Conservation (phyloP, 2,113 vertebrate genomes). For the Microtus richardsoni region DNA sequence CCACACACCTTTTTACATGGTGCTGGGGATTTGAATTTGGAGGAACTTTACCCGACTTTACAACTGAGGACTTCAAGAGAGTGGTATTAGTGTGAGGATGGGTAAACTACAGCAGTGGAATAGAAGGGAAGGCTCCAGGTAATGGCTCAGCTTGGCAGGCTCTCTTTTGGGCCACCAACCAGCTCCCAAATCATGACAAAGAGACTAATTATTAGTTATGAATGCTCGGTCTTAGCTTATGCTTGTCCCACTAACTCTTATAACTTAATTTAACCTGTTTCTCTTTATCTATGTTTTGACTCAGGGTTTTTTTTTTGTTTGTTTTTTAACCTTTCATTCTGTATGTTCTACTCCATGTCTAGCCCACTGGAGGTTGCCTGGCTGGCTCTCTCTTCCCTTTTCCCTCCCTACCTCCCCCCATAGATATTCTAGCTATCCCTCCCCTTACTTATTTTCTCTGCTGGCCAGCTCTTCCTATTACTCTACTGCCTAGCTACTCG, state of each 20-base stretch:
- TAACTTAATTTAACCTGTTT: not conserved
- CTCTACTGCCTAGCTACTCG: not conserved
- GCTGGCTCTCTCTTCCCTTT: too few species aligned
- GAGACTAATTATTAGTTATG: not conserved
- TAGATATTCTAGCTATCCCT: too few species aligned
- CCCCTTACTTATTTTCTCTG: too few species aligned
- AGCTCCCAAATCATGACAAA: not conserved
- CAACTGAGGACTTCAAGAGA: not conserved
- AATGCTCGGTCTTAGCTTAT: not conserved
- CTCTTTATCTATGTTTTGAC: not conserved
- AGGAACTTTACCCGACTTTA: not conserved
- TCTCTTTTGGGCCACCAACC: not conserved
- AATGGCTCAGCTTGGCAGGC: not conserved
- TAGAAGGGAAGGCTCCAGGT: not conserved
- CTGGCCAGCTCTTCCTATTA: too few species aligned
- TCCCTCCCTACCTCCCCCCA: too few species aligned
- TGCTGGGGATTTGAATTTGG: not conserved
- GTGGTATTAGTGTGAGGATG: not conserved
- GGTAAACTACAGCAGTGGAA: not conserved
- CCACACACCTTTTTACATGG: not conserved
- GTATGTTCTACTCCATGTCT: not conserved
- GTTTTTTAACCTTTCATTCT: not conserved
- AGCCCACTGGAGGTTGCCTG: not conserved
- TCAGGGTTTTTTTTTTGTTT: not conserved
- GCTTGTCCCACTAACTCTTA: not conserved